A percentile compares a stretch with the other conserved stretches of the same genome.
Evolutionary conservation across 2,113 vertebrate genomes (phyloP).

Genomic region (Gnathonemus longibarbis): DNA sequence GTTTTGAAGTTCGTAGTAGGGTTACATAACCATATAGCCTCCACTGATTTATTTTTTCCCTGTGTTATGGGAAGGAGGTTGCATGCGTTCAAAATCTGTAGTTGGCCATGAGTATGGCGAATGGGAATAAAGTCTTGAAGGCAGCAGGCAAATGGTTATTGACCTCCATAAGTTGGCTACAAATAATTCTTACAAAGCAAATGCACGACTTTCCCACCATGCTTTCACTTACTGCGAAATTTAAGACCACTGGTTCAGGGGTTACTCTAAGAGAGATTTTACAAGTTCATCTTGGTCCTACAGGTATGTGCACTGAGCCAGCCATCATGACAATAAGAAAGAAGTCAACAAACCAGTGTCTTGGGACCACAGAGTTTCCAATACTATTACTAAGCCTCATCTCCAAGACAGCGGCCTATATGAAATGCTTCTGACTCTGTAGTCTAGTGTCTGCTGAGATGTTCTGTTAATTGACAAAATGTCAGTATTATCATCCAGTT

Average conservation of each 20-base stretch:
- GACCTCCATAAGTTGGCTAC: not conserved
- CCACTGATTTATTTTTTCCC: not conserved
- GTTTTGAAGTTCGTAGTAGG: not conserved
- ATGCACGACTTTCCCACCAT: not conserved
- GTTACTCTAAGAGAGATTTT: not conserved
- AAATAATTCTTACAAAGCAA: not conserved
- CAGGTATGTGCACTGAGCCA: not conserved
- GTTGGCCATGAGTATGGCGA: not conserved
- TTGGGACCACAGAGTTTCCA: not conserved
- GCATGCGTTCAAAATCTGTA: not conserved
- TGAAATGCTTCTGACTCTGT: not conserved
- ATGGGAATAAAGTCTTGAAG: not conserved
- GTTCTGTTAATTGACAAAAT: not conserved
- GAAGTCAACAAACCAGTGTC: not conserved
- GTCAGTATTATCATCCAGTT: not conserved
- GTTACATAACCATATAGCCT: not conserved
- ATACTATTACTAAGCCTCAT: not conserved
- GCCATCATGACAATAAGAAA: not conserved
- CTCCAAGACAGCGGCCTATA: not conserved
- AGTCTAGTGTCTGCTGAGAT: not conserved
- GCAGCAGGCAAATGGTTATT: not conserved
- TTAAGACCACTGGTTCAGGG: not conserved
- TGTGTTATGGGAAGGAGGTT: not conserved
- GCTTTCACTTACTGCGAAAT: not conserved
- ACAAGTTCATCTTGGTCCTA: not conserved